These are phyloP conservation scores for Axea sp. DNA, from an alignment of 2,888 invertebrate genomes.

Conservation along the genomic window DNA sequence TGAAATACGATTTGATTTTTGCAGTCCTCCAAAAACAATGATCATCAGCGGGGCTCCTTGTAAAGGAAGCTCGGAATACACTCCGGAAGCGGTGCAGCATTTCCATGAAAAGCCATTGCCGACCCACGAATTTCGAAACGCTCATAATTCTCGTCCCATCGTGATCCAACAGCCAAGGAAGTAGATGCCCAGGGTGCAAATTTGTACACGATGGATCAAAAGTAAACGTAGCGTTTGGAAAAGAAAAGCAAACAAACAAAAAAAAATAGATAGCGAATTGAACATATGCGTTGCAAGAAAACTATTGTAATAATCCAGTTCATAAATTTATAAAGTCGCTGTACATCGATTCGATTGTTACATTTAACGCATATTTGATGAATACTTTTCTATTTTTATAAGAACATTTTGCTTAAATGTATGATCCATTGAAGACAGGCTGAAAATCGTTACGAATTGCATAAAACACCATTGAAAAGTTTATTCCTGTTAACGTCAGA, in stretches of 20 bases:
- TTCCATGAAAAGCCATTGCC: constrained; percentile 90
- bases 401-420: constrained; percentile 18
- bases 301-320: neutral
- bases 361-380: constrained; percentile 9
- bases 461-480: constrained; percentile 64
- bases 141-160: constrained; percentile 83
- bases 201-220: constrained; percentile 47
- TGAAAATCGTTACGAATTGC: constrained; percentile 23
- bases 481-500: constrained; percentile 66
- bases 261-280: constrained; percentile 38
- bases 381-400: constrained; percentile 49
- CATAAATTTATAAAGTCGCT: neutral
- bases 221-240: too few species aligned
- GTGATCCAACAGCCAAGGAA: constrained; percentile 94
- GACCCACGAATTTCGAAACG: constrained; percentile 81
- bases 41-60: constrained; percentile 89
- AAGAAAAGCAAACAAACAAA: too few species aligned
- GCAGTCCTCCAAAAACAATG: constrained; percentile 87
- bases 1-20: constrained; percentile 58
- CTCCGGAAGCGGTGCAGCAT: constrained; percentile 91
- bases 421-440: constrained; percentile 35
- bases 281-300: constrained; percentile 15
- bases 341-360: constrained; percentile 8
- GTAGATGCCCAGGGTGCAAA: too few species aligned
- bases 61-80: constrained; percentile 92